These are phyloP conservation scores for Stomorhina lunata DNA, from an alignment of 2,888 invertebrate species.

Conservation along the genomic window DNA sequence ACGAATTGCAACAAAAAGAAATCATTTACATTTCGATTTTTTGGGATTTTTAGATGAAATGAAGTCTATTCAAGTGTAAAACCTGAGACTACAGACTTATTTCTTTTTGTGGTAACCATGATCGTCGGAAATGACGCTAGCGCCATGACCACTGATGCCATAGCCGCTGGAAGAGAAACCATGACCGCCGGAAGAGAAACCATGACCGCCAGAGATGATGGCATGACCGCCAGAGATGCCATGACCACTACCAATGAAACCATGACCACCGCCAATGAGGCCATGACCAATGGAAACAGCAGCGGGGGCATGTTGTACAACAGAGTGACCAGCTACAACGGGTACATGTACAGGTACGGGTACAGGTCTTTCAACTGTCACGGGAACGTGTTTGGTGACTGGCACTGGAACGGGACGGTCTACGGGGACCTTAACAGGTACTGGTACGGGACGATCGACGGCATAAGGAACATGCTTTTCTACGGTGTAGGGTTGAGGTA, in stretches of 20 bases:
- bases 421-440: slow-evolving; percentile 84
- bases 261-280: slow-evolving; percentile 63
- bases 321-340: slow-evolving; percentile 73
- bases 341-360: slow-evolving; percentile 82
- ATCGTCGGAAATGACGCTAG: slow-evolving; percentile 32
- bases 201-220: slow-evolving; percentile 45
- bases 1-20: slow-evolving; percentile 49
- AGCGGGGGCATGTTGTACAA: slow-evolving; percentile 71
- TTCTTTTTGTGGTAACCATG: slow-evolving; percentile 69
- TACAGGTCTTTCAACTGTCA: slow-evolving; percentile 73
- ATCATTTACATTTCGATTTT: slow-evolving; percentile 63
- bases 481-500: slow-evolving; percentile 86
- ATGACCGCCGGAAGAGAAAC: slow-evolving; percentile 61
- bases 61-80: slow-evolving; percentile 1
- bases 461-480: slow-evolving; percentile 85
- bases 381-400: slow-evolving; percentile 80
- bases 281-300: slow-evolving; percentile 52
- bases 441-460: slow-evolving; percentile 83
- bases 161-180: slow-evolving; percentile 65
- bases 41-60: slow-evolving; percentile 58
- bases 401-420: slow-evolving; percentile 86
- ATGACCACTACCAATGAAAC: slow-evolving; percentile 11
- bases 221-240: slow-evolving; percentile 61
- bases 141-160: slow-evolving; percentile 70
- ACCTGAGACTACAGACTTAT: slow-evolving; percentile 51